Evolutionary conservation across 2,113 vertebrate species (phyloP), one percentile per base, ranked within the genome.

Genomic region (Semicossyphus pulcher): DNA sequence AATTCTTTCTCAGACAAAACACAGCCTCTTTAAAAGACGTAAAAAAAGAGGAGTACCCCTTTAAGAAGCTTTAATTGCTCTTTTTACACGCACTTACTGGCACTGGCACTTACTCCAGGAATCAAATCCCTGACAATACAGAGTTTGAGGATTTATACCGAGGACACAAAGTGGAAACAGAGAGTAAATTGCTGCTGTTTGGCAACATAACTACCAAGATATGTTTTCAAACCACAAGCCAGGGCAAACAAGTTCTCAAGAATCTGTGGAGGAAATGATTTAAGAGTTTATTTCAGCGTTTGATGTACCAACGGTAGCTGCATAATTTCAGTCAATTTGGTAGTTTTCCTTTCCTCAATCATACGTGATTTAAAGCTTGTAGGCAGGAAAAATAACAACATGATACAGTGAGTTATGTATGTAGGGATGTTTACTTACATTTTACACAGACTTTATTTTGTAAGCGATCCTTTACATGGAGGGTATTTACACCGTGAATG

Each of bases 321-420:
- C 81, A 72, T 85, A 89, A 89, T 83, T 85, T 82, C 6, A 71
- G 76, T 78, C 78, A 83, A 76, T 81, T 74, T 77, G 73, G 60
- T 53, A 29, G 60, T 76, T 84, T 79, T 62, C 49, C 39, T 68
- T 71, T 41, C 54, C 80, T 78, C 66, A 49, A 52, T 73, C 72
- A 77, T 69, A 58, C 14, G 5, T 79, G 77, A 89, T 63, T 88
- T 85, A 85, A 76, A 74, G 28, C n/a, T 39, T 10, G 1, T 45
- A 74, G 62, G 42, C 76, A 67, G 78, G 20, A 77, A 78, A 78
- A 81, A 81, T 74, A 70, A 86, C 80, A 76, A 69, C 82, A 86
- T 66, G 45, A 79, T 29, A 36, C 64, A 76, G 63, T 86, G 76
- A 85, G 74, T 79, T 75, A 79, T 60, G 64, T 34, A 51, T 54